Conservation (phyloP, 64 coral and sea anemone species). For the Montipora foliosa region DNA sequence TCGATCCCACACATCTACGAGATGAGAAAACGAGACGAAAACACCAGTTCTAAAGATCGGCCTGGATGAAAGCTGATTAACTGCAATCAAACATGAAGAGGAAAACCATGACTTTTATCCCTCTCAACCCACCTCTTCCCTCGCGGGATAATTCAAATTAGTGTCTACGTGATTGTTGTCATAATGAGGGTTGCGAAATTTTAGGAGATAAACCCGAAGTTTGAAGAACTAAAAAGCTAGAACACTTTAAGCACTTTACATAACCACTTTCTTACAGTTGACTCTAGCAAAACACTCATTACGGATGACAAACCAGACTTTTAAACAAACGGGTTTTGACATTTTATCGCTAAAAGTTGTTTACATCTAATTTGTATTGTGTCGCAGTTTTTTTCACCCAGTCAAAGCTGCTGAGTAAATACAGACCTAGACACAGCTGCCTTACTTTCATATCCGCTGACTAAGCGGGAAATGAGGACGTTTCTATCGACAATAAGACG, state of each 20-base stretch:
- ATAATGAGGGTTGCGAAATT: neutral
- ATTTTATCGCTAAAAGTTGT: slow-evolving; percentile 38
- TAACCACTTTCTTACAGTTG: neutral
- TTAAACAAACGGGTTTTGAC: slow-evolving; percentile 6
- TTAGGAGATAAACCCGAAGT: neutral
- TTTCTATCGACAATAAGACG: neutral
- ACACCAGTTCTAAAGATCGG: too few species aligned
- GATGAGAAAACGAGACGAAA: too few species aligned
- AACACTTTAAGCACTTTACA: slow-evolving; percentile 3
- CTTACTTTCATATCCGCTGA: neutral
- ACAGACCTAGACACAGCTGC: neutral
- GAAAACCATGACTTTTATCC: too few species aligned
- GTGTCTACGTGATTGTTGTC: neutral
- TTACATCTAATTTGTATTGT: slow-evolving; percentile 54
- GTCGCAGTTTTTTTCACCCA: slow-evolving; percentile 8
- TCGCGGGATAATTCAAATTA: neutral
- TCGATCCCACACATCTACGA: too few species aligned
- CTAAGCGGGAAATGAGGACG: neutral
- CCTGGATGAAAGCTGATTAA: too few species aligned
- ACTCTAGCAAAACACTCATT: neutral
- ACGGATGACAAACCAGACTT: slow-evolving; percentile 8
- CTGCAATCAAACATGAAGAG: too few species aligned
- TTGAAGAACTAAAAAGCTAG: neutral
- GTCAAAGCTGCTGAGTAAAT: neutral
- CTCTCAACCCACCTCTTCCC: neutral